Base-by-base conservation (phyloP, 2,888 invertebrate species). In the Peribatodes rhomboidaria region DNA sequence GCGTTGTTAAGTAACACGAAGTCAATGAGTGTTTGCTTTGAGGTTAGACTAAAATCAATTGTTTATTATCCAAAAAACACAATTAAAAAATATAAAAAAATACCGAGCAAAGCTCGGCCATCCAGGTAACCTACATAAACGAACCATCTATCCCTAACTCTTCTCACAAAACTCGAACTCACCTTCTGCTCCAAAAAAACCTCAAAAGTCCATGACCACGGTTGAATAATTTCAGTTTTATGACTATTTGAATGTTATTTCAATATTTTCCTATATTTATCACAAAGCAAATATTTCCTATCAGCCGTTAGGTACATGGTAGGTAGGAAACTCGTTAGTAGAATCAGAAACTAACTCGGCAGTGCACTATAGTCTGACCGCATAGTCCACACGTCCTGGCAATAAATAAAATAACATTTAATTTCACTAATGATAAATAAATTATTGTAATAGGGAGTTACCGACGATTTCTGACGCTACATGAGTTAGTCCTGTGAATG, bases 241-340 rank as follows among this genome's bases (percentile, higher is more conserved):
- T 33, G 20, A 42, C 11, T 16, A 42, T 60, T 53, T 33, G 39
- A 56, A 56, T 52, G 50, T 56, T 59, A 61, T 65, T 65, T 10
- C 55, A 61, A 65, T 61, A 35, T 65, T 60, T 46, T 61, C 60
- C 65, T 61, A n/a, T 61, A 47, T 65, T 64, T 68, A 72, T 72
- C 72, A 67, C 14, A 57, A 68, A 65, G 59, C 59, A 68, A 68
- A 70, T 68, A 65, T 60, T 65, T 68, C 72, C 61, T 72, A 72
- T 70, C 72, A 56, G 65, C 50, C 62, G 14, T 14, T 60, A 62
- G 41, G 61, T 65, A 65, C 39, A 50, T 14, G 33, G 31, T 54
- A 57, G 27, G 41, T 53, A 61, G 20, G 42, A 50, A 58, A 39
- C 53, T 68, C 65, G 70, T 68, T 68, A 67, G 72, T 70, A 57